Percentiles rank a stretch among this genome's conserved stretches.
These are phyloP conservation scores for Morelia viridis DNA, from an alignment of 2,797 vertebrate genomes.

Conservation along the genomic window DNA sequence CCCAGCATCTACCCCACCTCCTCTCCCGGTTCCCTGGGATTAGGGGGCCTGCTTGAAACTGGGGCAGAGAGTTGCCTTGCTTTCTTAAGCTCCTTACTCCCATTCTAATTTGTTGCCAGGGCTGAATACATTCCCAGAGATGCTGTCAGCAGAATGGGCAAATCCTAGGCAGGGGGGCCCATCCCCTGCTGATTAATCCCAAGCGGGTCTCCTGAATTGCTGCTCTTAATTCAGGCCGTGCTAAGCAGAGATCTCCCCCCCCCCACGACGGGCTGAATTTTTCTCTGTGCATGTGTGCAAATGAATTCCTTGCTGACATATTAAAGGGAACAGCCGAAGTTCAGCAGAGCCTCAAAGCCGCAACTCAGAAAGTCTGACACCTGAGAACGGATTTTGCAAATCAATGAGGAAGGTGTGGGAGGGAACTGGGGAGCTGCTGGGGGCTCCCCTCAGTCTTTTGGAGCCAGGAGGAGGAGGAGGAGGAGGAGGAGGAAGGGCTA, in stretches of 20 bases:
- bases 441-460: neutral
- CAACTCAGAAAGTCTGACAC: neutral
- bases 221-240: conserved; percentile 9
- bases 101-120: conserved; percentile 26
- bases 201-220: conserved; percentile 16
- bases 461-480: neutral
- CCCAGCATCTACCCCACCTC: neutral
- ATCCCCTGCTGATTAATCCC: conserved; percentile 39
- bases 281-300: neutral
- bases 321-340: conserved; percentile 3
- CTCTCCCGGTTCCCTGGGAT: conserved; percentile 1
- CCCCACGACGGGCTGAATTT: neutral
- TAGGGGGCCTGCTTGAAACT: conserved; percentile 27
- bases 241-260: neutral
- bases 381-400: neutral
- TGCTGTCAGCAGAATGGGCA: conserved; percentile 20
- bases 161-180: neutral
- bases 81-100: conserved; percentile 41
- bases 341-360: neutral
- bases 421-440: neutral
- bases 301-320: neutral
- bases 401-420: neutral
- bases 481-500: neutral
- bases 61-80: conserved; percentile 4
- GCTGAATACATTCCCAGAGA: conserved; percentile 29